These are phyloP conservation scores for rat (Rattus norvegicus) DNA, from an alignment of 2,113 vertebrate genomes.

Conservation along the genomic window GRCr8 NC_086020.1:30123501-30124000, in stretches of 20 bases:
- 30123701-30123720: background rate
- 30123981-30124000: background rate
- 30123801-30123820: background rate
- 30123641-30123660: constrained; percentile 30
- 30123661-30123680: background rate
- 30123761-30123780: background rate
- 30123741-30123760: background rate
- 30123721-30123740: background rate
- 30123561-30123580: background rate
- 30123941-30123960: background rate
- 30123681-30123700: background rate
- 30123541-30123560: background rate
- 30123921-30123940: background rate
- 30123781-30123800: background rate
- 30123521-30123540: background rate
- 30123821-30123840: background rate
- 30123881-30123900: background rate
- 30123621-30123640: background rate
- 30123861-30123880: background rate
- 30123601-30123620: background rate
- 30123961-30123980: background rate
- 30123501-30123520: background rate
- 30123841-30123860: background rate
- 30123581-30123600: background rate
- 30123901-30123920: background rate